Conservation (phyloP, 1,140 invertebrate species). For the Drosophila saltans region DNA sequence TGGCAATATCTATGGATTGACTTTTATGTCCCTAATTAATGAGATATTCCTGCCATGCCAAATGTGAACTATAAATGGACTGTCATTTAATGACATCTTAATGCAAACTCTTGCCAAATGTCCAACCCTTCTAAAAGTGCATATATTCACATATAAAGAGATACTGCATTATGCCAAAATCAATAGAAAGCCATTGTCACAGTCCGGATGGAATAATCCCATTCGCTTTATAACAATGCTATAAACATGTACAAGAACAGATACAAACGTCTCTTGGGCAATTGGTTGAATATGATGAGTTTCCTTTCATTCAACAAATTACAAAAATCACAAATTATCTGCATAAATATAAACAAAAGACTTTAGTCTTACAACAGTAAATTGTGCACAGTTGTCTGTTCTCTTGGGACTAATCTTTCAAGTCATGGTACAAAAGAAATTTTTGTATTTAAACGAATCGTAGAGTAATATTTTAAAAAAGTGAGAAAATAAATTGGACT, state of each 20-base stretch:
- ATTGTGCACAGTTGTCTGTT: no score
- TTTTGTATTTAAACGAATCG: no score
- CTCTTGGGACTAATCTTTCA: no score
- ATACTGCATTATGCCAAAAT: constrained; percentile 7
- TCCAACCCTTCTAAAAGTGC: not conserved
- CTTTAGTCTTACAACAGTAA: no score
- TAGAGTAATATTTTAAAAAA: no score
- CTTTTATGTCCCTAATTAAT: not conserved
- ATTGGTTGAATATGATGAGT: no score
- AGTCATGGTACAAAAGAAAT: no score
- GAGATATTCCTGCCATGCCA: not conserved
- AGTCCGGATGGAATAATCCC: not conserved
- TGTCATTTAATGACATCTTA: not conserved
- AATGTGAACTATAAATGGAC: not conserved
- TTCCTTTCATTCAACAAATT: no score
- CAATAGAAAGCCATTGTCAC: not conserved
- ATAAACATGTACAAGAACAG: not conserved
- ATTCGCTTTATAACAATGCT: not conserved
- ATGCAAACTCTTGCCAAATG: not conserved
- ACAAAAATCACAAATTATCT: no score
- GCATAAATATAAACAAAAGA: no score
- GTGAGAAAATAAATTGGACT: no score
- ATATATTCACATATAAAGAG: not conserved
- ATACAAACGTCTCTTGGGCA: no score
- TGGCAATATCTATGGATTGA: not conserved